A percentile compares a stretch with the other conserved stretches of the same genome.
Conservation (phyloP, 2,113 vertebrate genomes). For the Zosterops pallidus region DNA sequence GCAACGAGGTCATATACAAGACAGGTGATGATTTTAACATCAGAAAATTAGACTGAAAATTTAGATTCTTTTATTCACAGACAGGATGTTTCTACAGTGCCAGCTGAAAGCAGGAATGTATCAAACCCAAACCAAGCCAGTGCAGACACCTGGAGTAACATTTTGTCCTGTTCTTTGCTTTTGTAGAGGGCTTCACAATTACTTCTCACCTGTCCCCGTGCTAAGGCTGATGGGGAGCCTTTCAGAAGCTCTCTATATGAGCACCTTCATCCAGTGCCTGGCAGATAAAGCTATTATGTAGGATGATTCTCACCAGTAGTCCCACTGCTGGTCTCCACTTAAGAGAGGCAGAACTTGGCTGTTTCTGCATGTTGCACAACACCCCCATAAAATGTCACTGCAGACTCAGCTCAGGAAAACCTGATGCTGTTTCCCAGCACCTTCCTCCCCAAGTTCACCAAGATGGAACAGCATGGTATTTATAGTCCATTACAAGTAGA, state of each 20-base stretch:
- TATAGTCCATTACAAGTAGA: neutral
- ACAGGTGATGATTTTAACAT: neutral
- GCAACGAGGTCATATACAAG: neutral
- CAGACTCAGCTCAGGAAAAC: neutral
- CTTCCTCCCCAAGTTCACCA: neutral
- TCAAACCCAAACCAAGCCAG: neutral
- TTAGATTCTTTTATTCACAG: neutral
- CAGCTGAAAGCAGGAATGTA: neutral
- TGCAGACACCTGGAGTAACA: neutral
- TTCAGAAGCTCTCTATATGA: neutral
- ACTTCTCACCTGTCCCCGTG: neutral
- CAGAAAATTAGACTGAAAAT: neutral
- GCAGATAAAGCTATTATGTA: neutral
- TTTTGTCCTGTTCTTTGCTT: neutral
- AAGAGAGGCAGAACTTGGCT: neutral
- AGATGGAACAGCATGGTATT: neutral
- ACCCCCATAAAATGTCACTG: neutral
- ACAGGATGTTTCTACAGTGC: neutral
- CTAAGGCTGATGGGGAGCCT: neutral
- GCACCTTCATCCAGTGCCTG: neutral
- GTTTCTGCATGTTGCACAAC: neutral
- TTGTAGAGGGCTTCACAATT: neutral
- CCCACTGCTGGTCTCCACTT: neutral
- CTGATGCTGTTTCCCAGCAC: neutral
- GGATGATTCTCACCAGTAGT: neutral